These are phyloP conservation scores for Brachyptera putata DNA, from an alignment of 2,888 invertebrate genomes.

Conservation along the genomic window DNA sequence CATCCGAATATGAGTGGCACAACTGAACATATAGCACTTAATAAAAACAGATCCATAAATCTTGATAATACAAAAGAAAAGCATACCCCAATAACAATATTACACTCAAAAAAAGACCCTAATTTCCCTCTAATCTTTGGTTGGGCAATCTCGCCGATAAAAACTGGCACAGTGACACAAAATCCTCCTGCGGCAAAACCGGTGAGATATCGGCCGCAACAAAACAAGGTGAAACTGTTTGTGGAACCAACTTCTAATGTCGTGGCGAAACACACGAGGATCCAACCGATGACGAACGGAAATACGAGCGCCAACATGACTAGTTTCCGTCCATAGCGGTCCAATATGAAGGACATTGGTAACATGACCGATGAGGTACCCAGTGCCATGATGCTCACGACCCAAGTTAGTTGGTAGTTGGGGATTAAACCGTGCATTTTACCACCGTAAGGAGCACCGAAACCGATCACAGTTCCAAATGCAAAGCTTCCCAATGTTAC, in stretches of 20 bases:
- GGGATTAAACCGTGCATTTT: slow-evolving; percentile 45
- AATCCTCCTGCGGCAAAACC: slow-evolving; percentile 75
- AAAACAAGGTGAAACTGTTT: slow-evolving; percentile 51
- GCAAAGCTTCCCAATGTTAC: slow-evolving; percentile 75
- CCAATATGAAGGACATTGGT: slow-evolving; percentile 64
- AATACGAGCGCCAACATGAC: slow-evolving; percentile 60
- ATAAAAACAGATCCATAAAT: slow-evolving; percentile 51
- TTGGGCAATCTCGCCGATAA: slow-evolving; percentile 80
- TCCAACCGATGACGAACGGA: slow-evolving; percentile 71
- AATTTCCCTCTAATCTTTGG: slow-evolving; percentile 76
- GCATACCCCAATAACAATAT: slow-evolving; percentile 70
- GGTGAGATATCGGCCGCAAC: slow-evolving; percentile 62
- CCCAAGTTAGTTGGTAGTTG: slow-evolving; percentile 55
- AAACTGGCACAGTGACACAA: slow-evolving; percentile 78
- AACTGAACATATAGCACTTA: slow-evolving; percentile 62
- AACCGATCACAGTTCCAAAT: slow-evolving; percentile 69
- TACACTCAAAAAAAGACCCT: slow-evolving; percentile 82
- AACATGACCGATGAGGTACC: slow-evolving; percentile 70
- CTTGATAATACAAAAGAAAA: slow-evolving; percentile 53
- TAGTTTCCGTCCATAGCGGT: slow-evolving; percentile 65
- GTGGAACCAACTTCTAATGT: background rate
- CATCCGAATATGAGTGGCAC: slow-evolving; percentile 65
- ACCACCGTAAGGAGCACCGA: slow-evolving; percentile 66
- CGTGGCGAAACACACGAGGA: slow-evolving; percentile 61
- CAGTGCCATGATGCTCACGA: slow-evolving; percentile 63